Conservation (phyloP, 2,888 invertebrate genomes). For the Adelognathus sp. region DNA sequence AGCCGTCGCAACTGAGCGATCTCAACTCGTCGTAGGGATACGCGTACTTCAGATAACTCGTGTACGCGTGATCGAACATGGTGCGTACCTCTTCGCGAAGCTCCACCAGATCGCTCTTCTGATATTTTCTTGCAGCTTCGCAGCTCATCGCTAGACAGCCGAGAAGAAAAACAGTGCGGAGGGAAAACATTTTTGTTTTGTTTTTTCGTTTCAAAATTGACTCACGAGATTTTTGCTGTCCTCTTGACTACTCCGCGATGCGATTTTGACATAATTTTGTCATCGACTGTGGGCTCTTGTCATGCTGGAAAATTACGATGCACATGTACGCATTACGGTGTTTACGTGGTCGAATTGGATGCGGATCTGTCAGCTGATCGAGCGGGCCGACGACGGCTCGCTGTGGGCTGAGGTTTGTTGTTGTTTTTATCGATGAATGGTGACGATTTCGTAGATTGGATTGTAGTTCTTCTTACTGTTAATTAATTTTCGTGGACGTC, state of each 20-base stretch:
- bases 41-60: constrained; percentile 96
- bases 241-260: not conserved
- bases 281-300: not conserved
- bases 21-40: constrained; percentile 98
- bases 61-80: constrained; percentile 99
- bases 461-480: too few relatives aligned
- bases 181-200: constrained; percentile 59
- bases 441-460: not conserved
- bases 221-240: not conserved
- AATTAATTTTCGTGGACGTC: too few relatives aligned
- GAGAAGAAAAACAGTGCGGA: constrained; percentile 58
- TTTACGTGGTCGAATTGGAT: not conserved
- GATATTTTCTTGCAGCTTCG: constrained; percentile 71
- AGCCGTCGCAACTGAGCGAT: constrained; percentile 97
- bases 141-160: constrained; percentile 61
- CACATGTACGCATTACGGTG: not conserved
- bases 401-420: not conserved
- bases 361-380: constrained; percentile 11
- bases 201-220: not conserved
- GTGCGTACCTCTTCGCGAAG: constrained; percentile 91
- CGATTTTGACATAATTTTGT: not conserved
- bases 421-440: not conserved
- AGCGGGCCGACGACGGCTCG: not conserved
- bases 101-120: constrained; percentile 72
- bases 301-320: not conserved